Evolutionary conservation across 2,113 vertebrate species (phyloP).

Genomic region (Protobothrops flavoviridis): DNA sequence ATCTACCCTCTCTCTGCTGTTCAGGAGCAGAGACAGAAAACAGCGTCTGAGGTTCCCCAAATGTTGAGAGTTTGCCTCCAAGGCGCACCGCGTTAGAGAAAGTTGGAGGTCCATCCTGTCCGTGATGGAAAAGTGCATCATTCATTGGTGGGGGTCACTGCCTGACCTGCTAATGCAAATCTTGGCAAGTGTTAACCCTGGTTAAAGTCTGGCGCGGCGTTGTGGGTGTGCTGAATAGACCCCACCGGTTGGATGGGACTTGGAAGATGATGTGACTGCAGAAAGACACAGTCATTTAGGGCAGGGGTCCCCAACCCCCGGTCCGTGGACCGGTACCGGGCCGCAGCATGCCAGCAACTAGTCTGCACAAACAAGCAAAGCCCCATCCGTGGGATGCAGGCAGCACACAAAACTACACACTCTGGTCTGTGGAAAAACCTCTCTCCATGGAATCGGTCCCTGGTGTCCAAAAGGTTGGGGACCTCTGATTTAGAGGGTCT

Average conservation of each 20-base stretch:
- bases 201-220: neutral
- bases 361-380: no score
- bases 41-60: fast-evolving
- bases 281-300: neutral
- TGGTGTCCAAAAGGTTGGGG: no score
- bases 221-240: neutral
- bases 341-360: no score
- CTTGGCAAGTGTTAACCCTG: neutral
- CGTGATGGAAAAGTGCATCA: neutral
- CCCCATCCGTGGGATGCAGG: no score
- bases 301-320: no score
- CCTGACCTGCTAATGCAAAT: neutral
- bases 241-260: neutral
- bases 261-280: neutral
- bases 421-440: no score
- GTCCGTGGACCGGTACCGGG: no score
- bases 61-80: neutral
- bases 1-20: neutral
- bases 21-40: neutral
- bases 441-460: no score
- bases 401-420: no score
- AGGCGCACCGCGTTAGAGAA: neutral
- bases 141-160: neutral
- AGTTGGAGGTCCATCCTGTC: neutral
- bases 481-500: neutral